Evolutionary conservation across 2,797 vertebrate genomes (phyloP).

Genomic region (Ctenopoma kingsleyae): DNA sequence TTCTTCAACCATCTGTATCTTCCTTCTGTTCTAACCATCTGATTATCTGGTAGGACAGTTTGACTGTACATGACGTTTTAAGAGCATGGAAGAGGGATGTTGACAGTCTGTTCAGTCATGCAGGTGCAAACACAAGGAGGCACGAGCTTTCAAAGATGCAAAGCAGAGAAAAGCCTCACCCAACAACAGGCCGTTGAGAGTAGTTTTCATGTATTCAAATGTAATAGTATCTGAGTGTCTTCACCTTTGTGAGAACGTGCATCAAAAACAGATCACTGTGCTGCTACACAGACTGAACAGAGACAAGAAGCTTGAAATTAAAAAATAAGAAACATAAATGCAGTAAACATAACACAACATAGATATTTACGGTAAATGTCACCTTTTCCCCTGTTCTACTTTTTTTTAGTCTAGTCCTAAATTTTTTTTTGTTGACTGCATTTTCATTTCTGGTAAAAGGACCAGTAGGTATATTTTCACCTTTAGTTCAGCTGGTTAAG

Average conservation of each 20-base stretch:
- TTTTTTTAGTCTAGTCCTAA: no score
- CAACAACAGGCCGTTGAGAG: neutral
- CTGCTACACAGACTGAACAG: no score
- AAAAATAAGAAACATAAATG: no score
- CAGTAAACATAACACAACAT: no score
- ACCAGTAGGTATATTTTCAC: no score
- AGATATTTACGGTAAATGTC: no score
- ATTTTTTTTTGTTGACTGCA: no score
- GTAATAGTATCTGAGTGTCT: neutral
- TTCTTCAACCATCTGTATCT: neutral
- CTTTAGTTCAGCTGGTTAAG: no score
- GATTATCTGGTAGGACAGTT: neutral
- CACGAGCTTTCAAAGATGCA: neutral
- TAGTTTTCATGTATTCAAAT: constrained; percentile 2
- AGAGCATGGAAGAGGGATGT: neutral
- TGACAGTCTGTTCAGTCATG: neutral
- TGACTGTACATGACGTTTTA: neutral
- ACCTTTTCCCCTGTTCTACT: no score
- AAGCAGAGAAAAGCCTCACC: neutral
- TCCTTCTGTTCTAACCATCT: neutral
- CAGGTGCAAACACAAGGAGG: neutral
- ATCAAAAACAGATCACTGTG: constrained; percentile 5
- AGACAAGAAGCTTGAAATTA: no score
- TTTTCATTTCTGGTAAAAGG: no score
- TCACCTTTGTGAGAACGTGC: constrained; percentile 7